Evolutionary conservation across 2,113 vertebrate genomes (phyloP).

Genomic region (Ibidorhyncha struthersii): DNA sequence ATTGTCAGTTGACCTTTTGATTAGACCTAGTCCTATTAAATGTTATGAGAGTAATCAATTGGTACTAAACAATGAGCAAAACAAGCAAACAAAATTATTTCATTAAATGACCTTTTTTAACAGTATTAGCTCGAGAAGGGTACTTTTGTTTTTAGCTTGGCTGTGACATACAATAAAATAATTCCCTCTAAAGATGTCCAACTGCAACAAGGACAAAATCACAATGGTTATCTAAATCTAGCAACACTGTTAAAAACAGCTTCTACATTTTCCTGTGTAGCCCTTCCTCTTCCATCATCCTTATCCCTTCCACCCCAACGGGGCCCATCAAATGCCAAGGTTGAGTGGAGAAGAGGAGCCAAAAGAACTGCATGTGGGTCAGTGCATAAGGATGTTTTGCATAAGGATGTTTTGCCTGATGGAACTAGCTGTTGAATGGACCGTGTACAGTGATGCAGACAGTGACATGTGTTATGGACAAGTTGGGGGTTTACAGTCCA

Average conservation of each 20-base stretch:
- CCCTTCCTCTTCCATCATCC: neutral
- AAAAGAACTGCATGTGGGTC: neutral
- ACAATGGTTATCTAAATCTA: neutral
- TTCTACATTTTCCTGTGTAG: neutral
- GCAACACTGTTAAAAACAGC: neutral
- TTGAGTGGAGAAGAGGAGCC: neutral
- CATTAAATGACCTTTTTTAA: neutral
- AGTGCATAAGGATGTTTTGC: neutral
- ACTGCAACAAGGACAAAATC: neutral
- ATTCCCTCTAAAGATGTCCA: neutral
- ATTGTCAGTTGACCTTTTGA: conserved; percentile 42
- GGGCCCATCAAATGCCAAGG: neutral
- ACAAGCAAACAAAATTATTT: conserved; percentile 6
- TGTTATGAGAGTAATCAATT: conserved; percentile 6
- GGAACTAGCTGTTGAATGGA: neutral
- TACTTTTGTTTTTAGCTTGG: neutral
- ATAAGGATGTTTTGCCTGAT: neutral
- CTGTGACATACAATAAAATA: neutral
- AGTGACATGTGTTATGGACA: neutral
- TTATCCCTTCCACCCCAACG: neutral
- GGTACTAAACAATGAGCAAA: conserved; percentile 15
- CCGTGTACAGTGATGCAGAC: neutral
- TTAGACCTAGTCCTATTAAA: neutral
- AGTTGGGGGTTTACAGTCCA: neutral
- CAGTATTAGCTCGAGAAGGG: neutral